phyloP scores from a whole-genome alignment of 2,113 vertebrate genomes.

The Spermophilus dauricus region DNA sequence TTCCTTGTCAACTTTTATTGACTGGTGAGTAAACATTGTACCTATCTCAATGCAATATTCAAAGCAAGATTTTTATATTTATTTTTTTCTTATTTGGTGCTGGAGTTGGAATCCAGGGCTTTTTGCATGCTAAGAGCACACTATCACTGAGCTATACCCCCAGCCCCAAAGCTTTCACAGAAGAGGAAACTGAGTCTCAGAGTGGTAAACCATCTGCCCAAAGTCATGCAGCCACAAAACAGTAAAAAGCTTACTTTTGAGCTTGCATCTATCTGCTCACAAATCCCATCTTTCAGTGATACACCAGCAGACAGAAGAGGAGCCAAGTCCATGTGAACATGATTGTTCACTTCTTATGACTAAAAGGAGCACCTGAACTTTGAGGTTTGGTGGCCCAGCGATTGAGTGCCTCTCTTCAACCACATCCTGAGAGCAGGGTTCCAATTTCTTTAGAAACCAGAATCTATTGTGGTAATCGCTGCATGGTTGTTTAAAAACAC shows the following conservation, averaged over 20 bases:
- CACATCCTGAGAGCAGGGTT: background rate
- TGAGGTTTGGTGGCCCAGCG: background rate
- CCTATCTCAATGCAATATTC: background rate
- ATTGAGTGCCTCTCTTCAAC: background rate
- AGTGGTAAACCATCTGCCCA: background rate
- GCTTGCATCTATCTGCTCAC: background rate
- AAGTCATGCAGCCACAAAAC: background rate
- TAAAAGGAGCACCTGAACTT: background rate
- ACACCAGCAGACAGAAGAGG: background rate
- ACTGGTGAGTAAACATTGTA: background rate
- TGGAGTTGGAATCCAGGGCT: background rate
- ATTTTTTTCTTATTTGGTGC: background rate
- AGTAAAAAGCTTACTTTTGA: background rate
- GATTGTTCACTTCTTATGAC: background rate
- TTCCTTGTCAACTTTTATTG: background rate
- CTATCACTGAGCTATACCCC: background rate
- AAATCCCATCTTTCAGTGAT: background rate
- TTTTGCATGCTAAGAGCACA: background rate
- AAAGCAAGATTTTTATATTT: background rate
- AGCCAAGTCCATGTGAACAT: accelerated
- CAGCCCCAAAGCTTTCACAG: background rate
- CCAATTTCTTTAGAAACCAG: background rate
- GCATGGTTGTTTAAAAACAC: background rate
- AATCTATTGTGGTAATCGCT: background rate
- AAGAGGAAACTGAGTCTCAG: background rate